Conservation (phyloP, 2,888 invertebrate species). For the Rotaria socialis region DNA sequence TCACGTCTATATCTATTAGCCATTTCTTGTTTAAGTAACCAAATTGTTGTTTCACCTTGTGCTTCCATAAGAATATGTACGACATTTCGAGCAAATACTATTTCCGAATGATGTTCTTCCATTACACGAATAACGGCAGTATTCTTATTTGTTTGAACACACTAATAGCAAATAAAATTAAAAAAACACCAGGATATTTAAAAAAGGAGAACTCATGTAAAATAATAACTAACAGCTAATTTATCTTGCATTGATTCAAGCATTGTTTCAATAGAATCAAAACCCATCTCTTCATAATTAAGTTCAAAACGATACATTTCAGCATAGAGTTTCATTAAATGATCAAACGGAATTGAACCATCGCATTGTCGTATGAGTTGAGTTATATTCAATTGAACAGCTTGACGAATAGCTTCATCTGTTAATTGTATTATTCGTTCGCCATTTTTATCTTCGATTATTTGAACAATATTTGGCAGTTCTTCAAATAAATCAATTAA, state of each 20-base stretch:
- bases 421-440: conserved; percentile 13
- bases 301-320: conserved; percentile 11
- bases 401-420: not conserved
- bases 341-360: not conserved
- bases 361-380: not conserved
- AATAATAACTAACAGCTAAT: not conserved
- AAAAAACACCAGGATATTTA: not conserved
- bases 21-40: conserved; percentile 24
- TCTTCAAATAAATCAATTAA: conserved; percentile 80
- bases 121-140: not conserved
- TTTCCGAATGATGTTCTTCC: not conserved
- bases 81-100: not conserved
- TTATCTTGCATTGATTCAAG: not conserved
- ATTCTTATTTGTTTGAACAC: not conserved
- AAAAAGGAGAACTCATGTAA: not conserved
- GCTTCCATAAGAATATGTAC: not conserved
- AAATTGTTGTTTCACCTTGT: conserved; percentile 23
- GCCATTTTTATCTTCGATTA: conserved; percentile 27
- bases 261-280: not conserved
- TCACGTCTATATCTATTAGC: not conserved
- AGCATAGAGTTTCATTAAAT: not conserved
- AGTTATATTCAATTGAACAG: not conserved
- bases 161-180: not conserved
- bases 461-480: not conserved
- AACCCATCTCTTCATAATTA: conserved; percentile 14